Percentiles rank a stretch among this genome's conserved stretches.
These are phyloP conservation scores for Platorchestia sp. DNA, from an alignment of 1,140 invertebrate species.

Conservation along the genomic window DNA sequence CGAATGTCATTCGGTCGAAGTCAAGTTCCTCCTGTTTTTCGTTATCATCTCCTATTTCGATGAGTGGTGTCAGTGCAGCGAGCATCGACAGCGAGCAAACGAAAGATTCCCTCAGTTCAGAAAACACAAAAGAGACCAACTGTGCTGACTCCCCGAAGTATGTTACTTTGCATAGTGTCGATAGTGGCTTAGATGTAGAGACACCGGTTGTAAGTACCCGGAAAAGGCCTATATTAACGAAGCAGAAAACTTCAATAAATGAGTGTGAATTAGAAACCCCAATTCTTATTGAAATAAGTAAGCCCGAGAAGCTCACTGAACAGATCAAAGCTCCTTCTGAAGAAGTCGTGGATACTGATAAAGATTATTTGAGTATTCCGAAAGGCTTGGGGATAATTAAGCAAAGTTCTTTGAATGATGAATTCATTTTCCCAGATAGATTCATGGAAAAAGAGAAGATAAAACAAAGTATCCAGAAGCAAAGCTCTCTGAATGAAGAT, in stretches of 20 bases:
- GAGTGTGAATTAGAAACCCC: slow-evolving; percentile 64
- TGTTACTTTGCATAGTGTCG: background rate
- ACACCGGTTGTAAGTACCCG: slow-evolving; percentile 61
- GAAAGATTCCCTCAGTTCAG: slow-evolving; percentile 57
- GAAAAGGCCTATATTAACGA: slow-evolving; percentile 65
- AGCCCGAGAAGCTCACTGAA: slow-evolving; percentile 56
- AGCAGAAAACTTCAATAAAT: slow-evolving; percentile 67
- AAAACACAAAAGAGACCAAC: background rate
- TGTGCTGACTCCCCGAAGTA: background rate
- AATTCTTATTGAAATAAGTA: slow-evolving; percentile 66
- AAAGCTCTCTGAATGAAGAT: slow-evolving; percentile 89
- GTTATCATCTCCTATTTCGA: slow-evolving; percentile 41
- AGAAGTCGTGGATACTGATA: slow-evolving; percentile 57
- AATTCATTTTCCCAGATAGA: slow-evolving; percentile 84
- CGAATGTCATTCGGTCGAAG: slow-evolving; percentile 68
- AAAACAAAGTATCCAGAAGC: slow-evolving; percentile 88
- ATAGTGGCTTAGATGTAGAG: slow-evolving; percentile 50
- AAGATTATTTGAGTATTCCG: slow-evolving; percentile 66
- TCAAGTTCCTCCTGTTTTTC: slow-evolving; percentile 68
- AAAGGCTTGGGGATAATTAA: slow-evolving; percentile 74
- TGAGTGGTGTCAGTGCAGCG: slow-evolving; percentile 68
- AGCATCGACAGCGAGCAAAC: slow-evolving; percentile 69
- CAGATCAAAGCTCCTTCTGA: slow-evolving; percentile 60
- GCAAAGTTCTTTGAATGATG: slow-evolving; percentile 90
- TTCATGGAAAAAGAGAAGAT: slow-evolving; percentile 85